Conservation (phyloP, 1,140 invertebrate species). For the Bombus vancouverensis region DNA sequence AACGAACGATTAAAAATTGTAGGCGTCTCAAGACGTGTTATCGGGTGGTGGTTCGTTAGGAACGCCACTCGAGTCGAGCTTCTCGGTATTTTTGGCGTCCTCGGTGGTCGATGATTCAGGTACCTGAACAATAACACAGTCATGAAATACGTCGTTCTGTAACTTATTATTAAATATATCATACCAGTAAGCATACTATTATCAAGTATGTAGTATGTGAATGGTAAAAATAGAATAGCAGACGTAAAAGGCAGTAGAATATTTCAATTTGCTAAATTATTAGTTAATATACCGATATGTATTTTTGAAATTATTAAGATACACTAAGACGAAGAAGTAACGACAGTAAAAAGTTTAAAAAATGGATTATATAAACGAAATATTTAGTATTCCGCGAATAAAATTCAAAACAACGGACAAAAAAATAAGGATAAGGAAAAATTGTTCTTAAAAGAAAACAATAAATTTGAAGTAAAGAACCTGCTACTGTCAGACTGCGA, state of each 20-base stretch:
- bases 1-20: conserved; percentile 12
- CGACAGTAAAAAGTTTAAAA: not conserved
- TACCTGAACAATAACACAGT: conserved; percentile 23
- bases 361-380: too few species aligned
- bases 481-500: too few species aligned
- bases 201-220: not conserved
- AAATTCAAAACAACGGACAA: too few species aligned
- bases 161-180: not conserved
- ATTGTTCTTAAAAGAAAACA: too few species aligned
- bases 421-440: too few species aligned
- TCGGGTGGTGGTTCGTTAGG: conserved; percentile 6
- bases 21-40: conserved; percentile 21
- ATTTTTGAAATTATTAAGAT: not conserved
- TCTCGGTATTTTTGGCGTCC: conserved; percentile 18
- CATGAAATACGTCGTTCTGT: not conserved
- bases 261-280: not conserved
- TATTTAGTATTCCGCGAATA: too few species aligned
- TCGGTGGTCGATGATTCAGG: conserved; percentile 39
- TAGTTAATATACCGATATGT: too few species aligned
- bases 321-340: not conserved
- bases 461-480: too few species aligned
- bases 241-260: not conserved
- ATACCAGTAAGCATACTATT: not conserved
- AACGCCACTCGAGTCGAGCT: not conserved
- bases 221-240: not conserved